phyloP scores from a whole-genome alignment of 1,140 invertebrate genomes.

The Leptopilina clavipes region DNA sequence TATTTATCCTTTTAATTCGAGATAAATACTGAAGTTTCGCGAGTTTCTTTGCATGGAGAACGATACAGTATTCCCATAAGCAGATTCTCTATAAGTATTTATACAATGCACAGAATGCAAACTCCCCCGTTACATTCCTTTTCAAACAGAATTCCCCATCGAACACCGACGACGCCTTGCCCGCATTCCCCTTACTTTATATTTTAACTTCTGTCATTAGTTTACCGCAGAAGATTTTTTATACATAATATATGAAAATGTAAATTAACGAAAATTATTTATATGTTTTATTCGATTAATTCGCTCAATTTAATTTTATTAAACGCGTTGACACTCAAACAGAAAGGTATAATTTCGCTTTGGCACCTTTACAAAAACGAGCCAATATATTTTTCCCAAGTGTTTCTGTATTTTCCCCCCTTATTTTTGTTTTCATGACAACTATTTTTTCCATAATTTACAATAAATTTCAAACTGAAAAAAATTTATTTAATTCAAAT shows the following conservation, averaged over 20 bases:
- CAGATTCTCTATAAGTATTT: constrained; percentile 33
- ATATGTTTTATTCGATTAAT: neutral
- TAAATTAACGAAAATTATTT: neutral
- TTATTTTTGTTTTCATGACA: too few relatives aligned
- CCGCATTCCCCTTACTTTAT: constrained; percentile 24
- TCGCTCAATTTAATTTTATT: neutral
- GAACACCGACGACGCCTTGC: constrained; percentile 31
- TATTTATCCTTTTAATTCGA: constrained; percentile 32
- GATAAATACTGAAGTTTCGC: constrained; percentile 31
- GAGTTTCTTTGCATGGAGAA: constrained; percentile 16
- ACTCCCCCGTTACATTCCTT: constrained; percentile 43
- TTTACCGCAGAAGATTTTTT: neutral
- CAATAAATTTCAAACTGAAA: too few relatives aligned
- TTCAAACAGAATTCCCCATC: constrained; percentile 16
- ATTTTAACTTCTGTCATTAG: constrained; percentile 19
- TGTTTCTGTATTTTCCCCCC: too few relatives aligned
- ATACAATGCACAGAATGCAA: constrained; percentile 51
- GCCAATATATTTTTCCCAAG: too few relatives aligned
- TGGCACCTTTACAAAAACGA: neutral
- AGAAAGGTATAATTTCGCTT: neutral
- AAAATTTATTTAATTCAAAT: too few relatives aligned
- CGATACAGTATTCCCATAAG: constrained; percentile 34
- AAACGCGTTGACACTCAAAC: neutral
- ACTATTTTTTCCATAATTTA: too few relatives aligned
- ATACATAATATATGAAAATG: neutral